Base-by-base conservation (phyloP, 1,140 invertebrate genomes). In the Bombus turneri region DNA sequence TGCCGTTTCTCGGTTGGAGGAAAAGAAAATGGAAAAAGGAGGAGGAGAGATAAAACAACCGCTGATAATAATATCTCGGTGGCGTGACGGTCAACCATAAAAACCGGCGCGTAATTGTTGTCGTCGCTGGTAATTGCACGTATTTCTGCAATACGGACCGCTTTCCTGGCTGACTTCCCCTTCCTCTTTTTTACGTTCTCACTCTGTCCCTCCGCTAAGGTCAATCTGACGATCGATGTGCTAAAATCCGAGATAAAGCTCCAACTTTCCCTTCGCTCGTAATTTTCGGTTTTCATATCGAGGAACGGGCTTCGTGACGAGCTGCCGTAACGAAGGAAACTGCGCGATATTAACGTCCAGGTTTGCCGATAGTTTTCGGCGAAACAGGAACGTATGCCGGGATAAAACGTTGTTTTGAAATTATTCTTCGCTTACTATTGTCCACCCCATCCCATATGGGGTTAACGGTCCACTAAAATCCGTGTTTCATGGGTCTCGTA, bases 51-150 rank as follows among this genome's bases (percentile, higher is more conserved):
- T 86, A 77, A 75, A 86, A 41, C 47, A 62, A 69, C 41, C 22
- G n/a, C 43, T 73, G 83, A 80, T 80, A 85, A 72, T 80, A 85
- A 69, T 80, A 88, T 81, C 89, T 72, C 85, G 57, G 68, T 86
- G 87, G 83, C 92, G 92, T 93, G 92, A 90, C 85, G 64, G 75
- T 15, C 72, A n/a, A 66, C 81, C 87, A 85, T 93, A 93, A 93
- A 88, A 85, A 90, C 82, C 76, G 86, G 18, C 72, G 79, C 75
- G 86, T 90, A 91, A 93, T 93, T 93, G 89, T 86, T 91, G 90
- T 88, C 86, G 85, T 90, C 86, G 83, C 81, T 47, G 71, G 88
- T 90, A 90, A 90, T 90, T 82, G 79, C 86, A 87, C 86, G 88
- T 83, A 87, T 90, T 89, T 86, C 83, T 80, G 66, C 75, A 81